Percentiles rank a stretch among this genome's conserved stretches.
Conservation (phyloP, 2,797 vertebrate genomes). For the Emys orbicularis region DNA sequence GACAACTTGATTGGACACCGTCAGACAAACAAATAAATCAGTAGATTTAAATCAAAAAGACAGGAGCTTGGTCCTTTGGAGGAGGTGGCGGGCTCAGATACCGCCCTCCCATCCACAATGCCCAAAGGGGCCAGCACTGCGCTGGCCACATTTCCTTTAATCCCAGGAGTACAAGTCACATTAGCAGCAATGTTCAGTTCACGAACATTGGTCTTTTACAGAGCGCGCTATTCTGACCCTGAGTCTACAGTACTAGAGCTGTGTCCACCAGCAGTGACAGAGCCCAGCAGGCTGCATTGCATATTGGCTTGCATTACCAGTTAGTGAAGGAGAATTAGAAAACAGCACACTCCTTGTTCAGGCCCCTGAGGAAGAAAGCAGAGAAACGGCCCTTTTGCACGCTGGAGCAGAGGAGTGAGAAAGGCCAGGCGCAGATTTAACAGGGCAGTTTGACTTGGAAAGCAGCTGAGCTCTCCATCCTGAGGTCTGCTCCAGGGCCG, state of each 20-base stretch:
- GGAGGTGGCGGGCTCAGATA: fast-evolving
- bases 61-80: constrained; percentile 12
- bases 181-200: constrained; percentile 58
- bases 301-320: constrained; percentile 62
- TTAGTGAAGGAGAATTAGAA: constrained; percentile 40
- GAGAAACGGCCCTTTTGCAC: not conserved
- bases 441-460: not conserved
- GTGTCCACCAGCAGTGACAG: constrained; percentile 38
- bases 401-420: not conserved
- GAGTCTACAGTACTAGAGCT: constrained; percentile 69
- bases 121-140: not conserved
- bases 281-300: constrained; percentile 58
- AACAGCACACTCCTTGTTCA: constrained; percentile 56
- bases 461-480: not conserved
- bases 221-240: constrained; percentile 61
- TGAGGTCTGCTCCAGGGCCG: not conserved
- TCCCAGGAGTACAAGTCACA: constrained; percentile 52
- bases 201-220: constrained; percentile 12
- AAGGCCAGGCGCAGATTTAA: not conserved
- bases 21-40: not conserved
- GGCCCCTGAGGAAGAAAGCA: constrained; percentile 42
- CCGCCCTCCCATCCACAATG: not conserved
- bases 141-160: constrained; percentile 45
- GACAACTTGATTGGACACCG: not conserved
- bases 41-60: not conserved